These are phyloP conservation scores for Busseola fusca DNA, from an alignment of 2,888 invertebrate species.

Conservation along the genomic window DNA sequence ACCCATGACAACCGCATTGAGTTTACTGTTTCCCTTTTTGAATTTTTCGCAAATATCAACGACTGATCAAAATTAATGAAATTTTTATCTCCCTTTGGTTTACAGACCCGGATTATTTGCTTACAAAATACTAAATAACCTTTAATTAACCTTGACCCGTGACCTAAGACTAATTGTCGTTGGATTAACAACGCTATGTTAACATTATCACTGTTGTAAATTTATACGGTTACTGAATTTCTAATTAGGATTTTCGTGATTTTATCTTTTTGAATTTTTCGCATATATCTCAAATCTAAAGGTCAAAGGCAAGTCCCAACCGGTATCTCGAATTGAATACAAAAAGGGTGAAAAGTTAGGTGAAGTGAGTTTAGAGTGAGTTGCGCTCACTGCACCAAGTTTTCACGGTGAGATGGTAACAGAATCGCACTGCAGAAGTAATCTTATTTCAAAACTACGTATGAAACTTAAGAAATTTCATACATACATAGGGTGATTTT, in stretches of 20 bases:
- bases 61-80: not conserved
- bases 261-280: not conserved
- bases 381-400: too few relatives aligned
- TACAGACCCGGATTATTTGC: not conserved
- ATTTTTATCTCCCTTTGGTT: not conserved
- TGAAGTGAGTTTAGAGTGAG: too few relatives aligned
- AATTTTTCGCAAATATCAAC: not conserved
- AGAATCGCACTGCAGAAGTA: too few relatives aligned
- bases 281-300: not conserved
- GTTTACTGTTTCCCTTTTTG: not conserved
- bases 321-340: too few relatives aligned
- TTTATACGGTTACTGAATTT: not conserved
- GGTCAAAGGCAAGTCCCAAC: not conserved
- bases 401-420: too few relatives aligned
- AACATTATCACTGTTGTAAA: not conserved
- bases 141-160: not conserved
- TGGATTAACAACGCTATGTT: not conserved
- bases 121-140: not conserved
- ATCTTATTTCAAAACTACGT: not conserved
- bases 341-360: too few relatives aligned
- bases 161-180: not conserved
- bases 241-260: not conserved
- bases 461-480: not conserved
- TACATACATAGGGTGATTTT: slow-evolving; percentile 2
- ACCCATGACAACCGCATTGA: not conserved